Conservation (phyloP, 2,888 invertebrate genomes). For the Platynereis dumerilii region DNA sequence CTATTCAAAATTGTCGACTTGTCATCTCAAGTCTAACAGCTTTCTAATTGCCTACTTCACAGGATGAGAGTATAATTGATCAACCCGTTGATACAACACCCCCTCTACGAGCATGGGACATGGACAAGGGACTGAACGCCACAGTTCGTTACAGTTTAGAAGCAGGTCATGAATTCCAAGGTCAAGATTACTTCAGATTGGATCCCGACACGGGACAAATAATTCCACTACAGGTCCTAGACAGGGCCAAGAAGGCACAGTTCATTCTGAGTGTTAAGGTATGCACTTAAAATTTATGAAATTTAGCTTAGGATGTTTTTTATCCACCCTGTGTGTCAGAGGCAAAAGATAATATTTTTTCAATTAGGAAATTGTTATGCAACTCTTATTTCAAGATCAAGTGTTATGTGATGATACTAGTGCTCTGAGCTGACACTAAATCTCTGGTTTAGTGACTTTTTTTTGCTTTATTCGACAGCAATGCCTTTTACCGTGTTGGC, state of each 20-base stretch:
- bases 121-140: conserved; percentile 27
- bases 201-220: conserved; percentile 16
- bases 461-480: no score
- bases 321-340: no score
- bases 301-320: no score
- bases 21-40: no score
- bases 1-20: no score
- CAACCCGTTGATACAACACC: conserved; percentile 20
- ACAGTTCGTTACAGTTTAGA: conserved; percentile 14
- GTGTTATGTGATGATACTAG: no score
- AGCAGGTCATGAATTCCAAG: conserved; percentile 15
- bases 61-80: not conserved
- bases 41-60: not conserved
- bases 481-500: no score
- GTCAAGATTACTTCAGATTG: conserved; percentile 15
- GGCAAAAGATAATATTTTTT: no score
- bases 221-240: conserved; percentile 23
- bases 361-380: no score
- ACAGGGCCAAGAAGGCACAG: conserved; percentile 15
- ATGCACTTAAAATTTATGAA: not conserved
- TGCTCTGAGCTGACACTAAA: no score
- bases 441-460: no score
- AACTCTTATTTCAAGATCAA: no score
- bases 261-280: conserved; percentile 27
- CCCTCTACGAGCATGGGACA: conserved; percentile 25